Percentiles rank a stretch among this genome's conserved stretches.
Conservation (phyloP, 2,888 invertebrate species). For the Platerodrilus igneus region DNA sequence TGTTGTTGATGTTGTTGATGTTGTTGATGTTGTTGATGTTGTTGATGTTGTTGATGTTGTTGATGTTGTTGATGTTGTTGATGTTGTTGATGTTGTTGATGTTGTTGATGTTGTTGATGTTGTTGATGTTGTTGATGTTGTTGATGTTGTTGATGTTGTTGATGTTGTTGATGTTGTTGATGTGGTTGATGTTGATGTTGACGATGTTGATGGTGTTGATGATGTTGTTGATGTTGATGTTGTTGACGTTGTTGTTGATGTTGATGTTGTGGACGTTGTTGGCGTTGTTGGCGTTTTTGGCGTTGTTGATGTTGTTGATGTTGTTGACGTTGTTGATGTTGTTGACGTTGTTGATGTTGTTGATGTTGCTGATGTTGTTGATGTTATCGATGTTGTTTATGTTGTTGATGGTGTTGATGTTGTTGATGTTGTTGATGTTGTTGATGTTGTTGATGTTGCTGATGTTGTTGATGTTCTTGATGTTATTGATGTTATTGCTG, state of each 20-base stretch:
- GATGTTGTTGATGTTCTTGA: no score
- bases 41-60: slow-evolving; percentile 8
- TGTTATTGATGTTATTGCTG: no score
- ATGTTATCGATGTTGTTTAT: no score
- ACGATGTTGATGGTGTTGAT: neutral
- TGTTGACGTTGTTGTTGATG: neutral
- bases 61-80: slow-evolving; percentile 1
- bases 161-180: neutral
- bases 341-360: no score
- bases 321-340: no score
- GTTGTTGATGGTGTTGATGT: no score
- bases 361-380: no score
- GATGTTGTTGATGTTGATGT: neutral
- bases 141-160: slow-evolving; percentile 1
- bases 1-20: slow-evolving; percentile 9
- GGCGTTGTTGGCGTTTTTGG: neutral
- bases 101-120: slow-evolving; percentile 2
- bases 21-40: slow-evolving; percentile 9
- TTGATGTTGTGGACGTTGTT: neutral
- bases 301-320: no score
- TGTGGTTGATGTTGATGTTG: neutral
- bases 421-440: no score
- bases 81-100: neutral
- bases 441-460: no score
- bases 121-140: slow-evolving; percentile 6